Conservation (phyloP, 2,888 invertebrate species). For the Taenaris catops region DNA sequence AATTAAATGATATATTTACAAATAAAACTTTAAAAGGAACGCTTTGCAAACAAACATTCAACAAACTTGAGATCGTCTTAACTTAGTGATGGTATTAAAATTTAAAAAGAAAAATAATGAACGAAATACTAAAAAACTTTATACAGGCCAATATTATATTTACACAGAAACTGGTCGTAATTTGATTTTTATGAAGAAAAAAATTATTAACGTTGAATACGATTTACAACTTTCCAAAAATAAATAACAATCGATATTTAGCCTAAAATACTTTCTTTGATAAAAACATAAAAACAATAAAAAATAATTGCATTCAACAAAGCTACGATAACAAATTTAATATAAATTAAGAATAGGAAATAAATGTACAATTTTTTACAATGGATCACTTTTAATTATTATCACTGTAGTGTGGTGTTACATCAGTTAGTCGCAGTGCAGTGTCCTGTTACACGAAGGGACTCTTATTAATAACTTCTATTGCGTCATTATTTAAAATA, state of each 20-base stretch:
- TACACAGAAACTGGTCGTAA: slow-evolving; percentile 50
- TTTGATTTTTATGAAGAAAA: too few relatives aligned
- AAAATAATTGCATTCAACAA: slow-evolving; percentile 80
- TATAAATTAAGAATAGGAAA: slow-evolving; percentile 75
- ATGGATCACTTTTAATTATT: slow-evolving; percentile 66
- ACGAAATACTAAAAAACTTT: slow-evolving; percentile 64
- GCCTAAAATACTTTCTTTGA: slow-evolving; percentile 77
- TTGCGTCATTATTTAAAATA: slow-evolving; percentile 40
- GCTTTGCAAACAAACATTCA: slow-evolving; percentile 79
- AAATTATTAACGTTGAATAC: too few relatives aligned
- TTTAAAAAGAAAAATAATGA: slow-evolving; percentile 56
- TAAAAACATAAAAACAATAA: slow-evolving; percentile 68
- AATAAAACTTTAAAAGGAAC: slow-evolving; percentile 80
- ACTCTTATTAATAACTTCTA: slow-evolving; percentile 14
- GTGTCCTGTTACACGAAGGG: slow-evolving; percentile 13
- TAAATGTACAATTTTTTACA: slow-evolving; percentile 76
- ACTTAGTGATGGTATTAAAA: slow-evolving; percentile 76
- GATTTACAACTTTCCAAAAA: slow-evolving; percentile 55
- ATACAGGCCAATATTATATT: slow-evolving; percentile 54
- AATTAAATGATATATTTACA: slow-evolving; percentile 73
- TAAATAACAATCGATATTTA: slow-evolving; percentile 78
- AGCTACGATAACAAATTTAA: slow-evolving; percentile 78
- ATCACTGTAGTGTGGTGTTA: slow-evolving; percentile 56
- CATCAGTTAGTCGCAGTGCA: slow-evolving; percentile 38
- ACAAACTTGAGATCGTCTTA: slow-evolving; percentile 80